phyloP scores from a whole-genome alignment of 53 echinoderm and acorn worm genomes.

The Apostichopus leukothele region DNA sequence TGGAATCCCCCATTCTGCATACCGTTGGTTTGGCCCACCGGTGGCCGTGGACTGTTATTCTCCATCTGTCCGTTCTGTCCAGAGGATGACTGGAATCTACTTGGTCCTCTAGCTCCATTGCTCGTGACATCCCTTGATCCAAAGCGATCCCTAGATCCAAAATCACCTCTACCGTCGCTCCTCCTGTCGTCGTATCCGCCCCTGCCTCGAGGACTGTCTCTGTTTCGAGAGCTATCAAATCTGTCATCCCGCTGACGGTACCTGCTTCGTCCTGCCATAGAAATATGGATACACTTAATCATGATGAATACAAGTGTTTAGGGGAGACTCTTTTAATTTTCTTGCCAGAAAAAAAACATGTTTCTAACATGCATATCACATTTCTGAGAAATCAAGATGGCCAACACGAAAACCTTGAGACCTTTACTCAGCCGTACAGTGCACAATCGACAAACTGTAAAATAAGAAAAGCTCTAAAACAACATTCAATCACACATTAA shows the following conservation, averaged over 20 bases:
- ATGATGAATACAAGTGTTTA: no score
- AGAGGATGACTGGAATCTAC: constrained; percentile 18
- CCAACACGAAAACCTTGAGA: no score
- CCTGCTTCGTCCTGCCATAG: constrained; percentile 35
- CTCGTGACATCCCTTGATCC: constrained; percentile 21
- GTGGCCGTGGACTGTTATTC: constrained; percentile 10
- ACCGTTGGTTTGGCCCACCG: constrained; percentile 7
- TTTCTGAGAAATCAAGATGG: no score
- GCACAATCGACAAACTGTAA: no score
- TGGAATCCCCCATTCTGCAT: constrained; percentile 18
- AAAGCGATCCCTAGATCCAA: constrained; percentile 17
- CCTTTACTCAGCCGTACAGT: no score
- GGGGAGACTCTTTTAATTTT: no score
- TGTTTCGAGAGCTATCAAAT: constrained; percentile 32
- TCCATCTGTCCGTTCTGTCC: constrained; percentile 18
- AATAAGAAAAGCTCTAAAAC: no score
- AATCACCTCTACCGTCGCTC: constrained; percentile 31
- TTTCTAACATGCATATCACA: no score
- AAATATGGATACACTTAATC: no score
- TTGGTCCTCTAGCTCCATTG: constrained; percentile 20
- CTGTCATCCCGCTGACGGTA: constrained; percentile 39
- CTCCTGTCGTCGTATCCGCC: constrained; percentile 53
- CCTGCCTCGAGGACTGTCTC: constrained; percentile 36
- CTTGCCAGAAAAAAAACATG: no score
- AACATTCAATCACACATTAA: no score